Evolutionary conservation across 2,113 vertebrate genomes (phyloP).

Genomic region (Chascanopsetta lugubris): DNA sequence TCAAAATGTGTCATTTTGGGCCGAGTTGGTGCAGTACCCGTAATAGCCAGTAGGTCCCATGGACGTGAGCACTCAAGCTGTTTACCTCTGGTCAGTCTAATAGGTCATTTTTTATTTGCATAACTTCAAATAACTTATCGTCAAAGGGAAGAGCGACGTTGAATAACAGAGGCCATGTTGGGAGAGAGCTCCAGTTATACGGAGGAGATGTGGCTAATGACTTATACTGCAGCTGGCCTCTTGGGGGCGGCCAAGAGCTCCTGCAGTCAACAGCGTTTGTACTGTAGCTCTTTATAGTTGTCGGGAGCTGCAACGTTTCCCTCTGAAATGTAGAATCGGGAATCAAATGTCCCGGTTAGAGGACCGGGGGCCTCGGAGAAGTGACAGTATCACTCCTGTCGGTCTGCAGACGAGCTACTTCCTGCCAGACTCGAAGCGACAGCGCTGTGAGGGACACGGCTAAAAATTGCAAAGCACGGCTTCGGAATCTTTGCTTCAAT

Average conservation of each 20-base stretch:
- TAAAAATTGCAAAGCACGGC: conserved; percentile 34
- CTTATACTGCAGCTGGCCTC: neutral
- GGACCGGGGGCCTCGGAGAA: conserved; percentile 53
- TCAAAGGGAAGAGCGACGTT: neutral
- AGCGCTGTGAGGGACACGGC: conserved; percentile 31
- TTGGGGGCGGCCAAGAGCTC: neutral
- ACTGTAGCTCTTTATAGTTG: too few relatives aligned
- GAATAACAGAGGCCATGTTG: neutral
- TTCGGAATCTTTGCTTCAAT: conserved; percentile 43
- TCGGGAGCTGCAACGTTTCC: neutral
- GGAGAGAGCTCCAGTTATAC: neutral
- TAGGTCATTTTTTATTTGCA: too few relatives aligned
- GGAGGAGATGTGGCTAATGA: neutral
- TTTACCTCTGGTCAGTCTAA: too few relatives aligned
- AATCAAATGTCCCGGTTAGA: conserved; percentile 50
- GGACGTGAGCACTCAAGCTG: too few relatives aligned
- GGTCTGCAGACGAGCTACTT: conserved; percentile 61
- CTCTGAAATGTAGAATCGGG: neutral
- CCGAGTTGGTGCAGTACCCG: neutral
- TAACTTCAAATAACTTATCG: too few relatives aligned
- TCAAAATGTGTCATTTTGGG: too few relatives aligned
- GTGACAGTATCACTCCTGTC: conserved; percentile 65
- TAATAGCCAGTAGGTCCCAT: too few relatives aligned
- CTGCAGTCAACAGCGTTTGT: neutral
- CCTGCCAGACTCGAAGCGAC: conserved; percentile 55